phyloP scores from a whole-genome alignment of 2,797 vertebrate genomes.

The Eulemur mongoz region DNA sequence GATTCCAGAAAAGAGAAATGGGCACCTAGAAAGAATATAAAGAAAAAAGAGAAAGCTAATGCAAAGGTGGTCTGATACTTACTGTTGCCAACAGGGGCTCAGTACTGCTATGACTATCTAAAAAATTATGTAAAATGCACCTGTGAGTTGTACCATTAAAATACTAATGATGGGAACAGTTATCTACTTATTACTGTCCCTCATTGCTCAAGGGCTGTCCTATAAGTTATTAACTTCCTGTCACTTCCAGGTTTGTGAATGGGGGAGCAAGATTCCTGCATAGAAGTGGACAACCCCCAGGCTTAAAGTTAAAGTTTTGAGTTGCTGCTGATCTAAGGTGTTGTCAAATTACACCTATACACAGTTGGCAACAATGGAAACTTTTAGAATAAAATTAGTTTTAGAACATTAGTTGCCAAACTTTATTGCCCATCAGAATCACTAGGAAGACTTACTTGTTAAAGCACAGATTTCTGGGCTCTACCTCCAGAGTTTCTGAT shows the following conservation, averaged over 20 bases:
- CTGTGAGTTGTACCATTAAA: not conserved
- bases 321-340: not conserved
- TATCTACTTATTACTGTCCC: not conserved
- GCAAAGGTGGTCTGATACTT: not conserved
- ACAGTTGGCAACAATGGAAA: not conserved
- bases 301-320: not conserved
- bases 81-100: not conserved
- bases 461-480: not conserved
- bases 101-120: not conserved
- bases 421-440: not conserved
- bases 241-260: not conserved
- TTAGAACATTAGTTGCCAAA: not conserved
- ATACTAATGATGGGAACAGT: not conserved
- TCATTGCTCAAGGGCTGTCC: not conserved
- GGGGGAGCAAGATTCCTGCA: not conserved
- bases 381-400: not conserved
- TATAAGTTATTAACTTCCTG: not conserved
- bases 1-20: not conserved
- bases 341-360: not conserved
- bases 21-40: not conserved
- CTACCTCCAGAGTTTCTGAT: not conserved
- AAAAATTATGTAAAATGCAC: not conserved
- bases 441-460: not conserved
- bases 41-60: not conserved
- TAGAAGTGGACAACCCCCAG: not conserved